Evolutionary conservation across 2,888 invertebrate species (phyloP).

Genomic region (Euzetes globulus): DNA sequence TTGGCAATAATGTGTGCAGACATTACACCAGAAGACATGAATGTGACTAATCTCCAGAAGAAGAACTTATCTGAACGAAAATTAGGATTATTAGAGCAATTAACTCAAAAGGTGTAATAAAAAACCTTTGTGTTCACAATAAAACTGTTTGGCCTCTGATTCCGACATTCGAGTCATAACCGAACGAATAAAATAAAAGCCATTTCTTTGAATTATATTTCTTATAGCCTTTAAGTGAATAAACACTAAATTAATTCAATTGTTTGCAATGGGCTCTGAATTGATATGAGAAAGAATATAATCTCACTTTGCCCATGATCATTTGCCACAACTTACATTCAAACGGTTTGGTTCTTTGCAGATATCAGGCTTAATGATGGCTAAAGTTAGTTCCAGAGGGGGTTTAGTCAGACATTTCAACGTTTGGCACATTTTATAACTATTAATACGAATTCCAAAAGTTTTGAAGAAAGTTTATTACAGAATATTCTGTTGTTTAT

Average conservation of each 20-base stretch:
- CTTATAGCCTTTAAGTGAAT: slow-evolving; percentile 50
- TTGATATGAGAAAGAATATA: too few relatives aligned
- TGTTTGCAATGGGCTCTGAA: too few relatives aligned
- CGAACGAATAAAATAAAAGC: slow-evolving; percentile 65
- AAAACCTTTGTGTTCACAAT: slow-evolving; percentile 63
- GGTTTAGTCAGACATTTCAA: background rate
- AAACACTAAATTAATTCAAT: background rate
- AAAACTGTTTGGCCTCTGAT: slow-evolving; percentile 64
- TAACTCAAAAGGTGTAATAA: background rate
- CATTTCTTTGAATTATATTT: slow-evolving; percentile 58
- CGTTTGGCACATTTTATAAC: background rate
- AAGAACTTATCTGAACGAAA: slow-evolving; percentile 74
- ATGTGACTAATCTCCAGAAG: slow-evolving; percentile 68
- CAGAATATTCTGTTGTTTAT: too few relatives aligned
- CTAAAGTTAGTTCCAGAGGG: slow-evolving; percentile 61
- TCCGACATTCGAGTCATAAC: slow-evolving; percentile 56
- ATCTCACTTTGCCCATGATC: too few relatives aligned
- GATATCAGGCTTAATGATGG: slow-evolving; percentile 78
- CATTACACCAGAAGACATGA: slow-evolving; percentile 78
- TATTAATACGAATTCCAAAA: background rate
- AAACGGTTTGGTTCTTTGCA: slow-evolving; percentile 62
- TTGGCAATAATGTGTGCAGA: slow-evolving; percentile 69
- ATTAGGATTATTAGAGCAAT: too few relatives aligned
- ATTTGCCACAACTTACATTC: slow-evolving; percentile 51
- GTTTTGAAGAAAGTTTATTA: background rate